Percentiles rank a stretch among this genome's conserved stretches.
Evolutionary conservation across 2,888 invertebrate species (phyloP).

Genomic region (Tenthredo mesomela): DNA sequence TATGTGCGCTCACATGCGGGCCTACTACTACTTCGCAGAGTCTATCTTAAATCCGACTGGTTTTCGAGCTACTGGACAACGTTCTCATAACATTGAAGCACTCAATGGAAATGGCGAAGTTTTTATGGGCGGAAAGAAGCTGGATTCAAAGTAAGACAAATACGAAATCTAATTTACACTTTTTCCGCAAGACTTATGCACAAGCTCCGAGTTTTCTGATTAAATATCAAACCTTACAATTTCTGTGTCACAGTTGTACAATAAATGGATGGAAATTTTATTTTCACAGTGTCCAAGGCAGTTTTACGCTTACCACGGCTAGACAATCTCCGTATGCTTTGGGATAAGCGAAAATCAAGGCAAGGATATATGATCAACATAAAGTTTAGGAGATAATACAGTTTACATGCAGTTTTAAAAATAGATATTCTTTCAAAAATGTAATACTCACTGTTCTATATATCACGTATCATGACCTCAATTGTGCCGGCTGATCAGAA

Average conservation of each 20-base stretch:
- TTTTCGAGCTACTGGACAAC: conserved; percentile 20
- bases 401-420: background rate
- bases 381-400: background rate
- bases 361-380: background rate
- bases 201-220: background rate
- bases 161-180: background rate
- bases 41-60: conserved; percentile 62
- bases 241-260: background rate
- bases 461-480: background rate
- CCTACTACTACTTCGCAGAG: conserved; percentile 74
- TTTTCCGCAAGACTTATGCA: background rate
- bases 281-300: background rate
- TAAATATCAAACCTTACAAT: background rate
- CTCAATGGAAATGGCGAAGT: background rate
- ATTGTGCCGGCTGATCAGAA: background rate
- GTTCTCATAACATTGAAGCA: background rate
- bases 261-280: background rate
- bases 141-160: background rate
- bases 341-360: conserved; percentile 4
- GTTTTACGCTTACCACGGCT: background rate
- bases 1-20: conserved; percentile 73
- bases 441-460: background rate
- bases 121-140: conserved; percentile 1
- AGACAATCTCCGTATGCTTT: background rate
- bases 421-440: background rate